Evolutionary conservation across 2,113 vertebrate species (phyloP).

Genomic region (Archocentrus centrarchus): DNA sequence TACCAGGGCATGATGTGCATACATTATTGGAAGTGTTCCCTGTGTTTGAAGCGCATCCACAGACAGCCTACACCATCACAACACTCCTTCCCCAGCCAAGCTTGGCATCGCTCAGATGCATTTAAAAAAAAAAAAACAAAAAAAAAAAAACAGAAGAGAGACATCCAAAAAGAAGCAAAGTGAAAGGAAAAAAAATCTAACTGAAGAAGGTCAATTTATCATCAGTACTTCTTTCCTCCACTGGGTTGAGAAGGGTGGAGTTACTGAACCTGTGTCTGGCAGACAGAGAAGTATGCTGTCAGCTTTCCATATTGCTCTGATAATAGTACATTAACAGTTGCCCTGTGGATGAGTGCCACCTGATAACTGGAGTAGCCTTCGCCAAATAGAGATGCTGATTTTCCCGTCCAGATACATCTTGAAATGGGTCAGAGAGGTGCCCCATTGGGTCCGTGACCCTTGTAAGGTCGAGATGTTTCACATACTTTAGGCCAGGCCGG

Average conservation of each 20-base stretch:
- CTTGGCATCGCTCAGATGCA: constrained; percentile 53
- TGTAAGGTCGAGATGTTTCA: constrained; percentile 50
- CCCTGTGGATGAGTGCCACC: constrained; percentile 40
- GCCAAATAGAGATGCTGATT: constrained; percentile 29
- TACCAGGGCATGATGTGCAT: constrained; percentile 61
- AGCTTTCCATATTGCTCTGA: constrained; percentile 56
- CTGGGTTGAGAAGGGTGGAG: constrained; percentile 43
- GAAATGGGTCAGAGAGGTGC: constrained; percentile 39
- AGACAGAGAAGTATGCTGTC: constrained; percentile 62
- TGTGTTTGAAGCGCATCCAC: constrained; percentile 69
- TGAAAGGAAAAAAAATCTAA: neutral
- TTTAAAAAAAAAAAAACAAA: constrained; percentile 7
- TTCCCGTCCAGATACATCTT: constrained; percentile 25
- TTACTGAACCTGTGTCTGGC: constrained; percentile 37
- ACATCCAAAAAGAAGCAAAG: constrained; percentile 19
- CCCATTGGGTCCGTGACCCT: constrained; percentile 25
- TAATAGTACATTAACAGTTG: constrained; percentile 62
- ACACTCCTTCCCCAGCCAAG: constrained; percentile 43
- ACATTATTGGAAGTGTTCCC: constrained; percentile 61
- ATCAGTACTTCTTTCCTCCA: constrained; percentile 15
- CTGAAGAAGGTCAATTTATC: constrained; percentile 62
- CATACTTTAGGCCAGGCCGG: constrained; percentile 43
- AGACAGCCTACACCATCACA: constrained; percentile 59
- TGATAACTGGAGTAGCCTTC: constrained; percentile 31
- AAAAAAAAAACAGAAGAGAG: constrained; percentile 7